Base-by-base conservation (phyloP, 2,888 invertebrate genomes). In the Hypsopygia costalis region DNA sequence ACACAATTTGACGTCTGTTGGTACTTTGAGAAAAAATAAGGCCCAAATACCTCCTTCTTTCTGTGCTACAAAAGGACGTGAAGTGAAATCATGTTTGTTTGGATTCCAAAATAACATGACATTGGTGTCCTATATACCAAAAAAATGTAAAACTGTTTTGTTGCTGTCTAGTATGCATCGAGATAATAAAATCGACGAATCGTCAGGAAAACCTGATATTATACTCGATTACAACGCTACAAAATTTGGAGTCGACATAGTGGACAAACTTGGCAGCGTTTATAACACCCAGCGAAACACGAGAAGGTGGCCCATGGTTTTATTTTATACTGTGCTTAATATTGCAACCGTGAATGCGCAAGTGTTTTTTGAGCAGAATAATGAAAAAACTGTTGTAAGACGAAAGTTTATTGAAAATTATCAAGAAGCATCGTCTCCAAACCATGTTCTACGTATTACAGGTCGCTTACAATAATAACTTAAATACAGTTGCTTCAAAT, bases 231-330 rank as follows among this genome's bases (percentile, higher is more conserved):
- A 56, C 40, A 53, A 51, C 39, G 46, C 48, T 46, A 56, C 46
- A 12, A 52, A 54, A 32, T 49, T 47, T 10, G 50, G 49, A 43
- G 47, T 52, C 40, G 51, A 51, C 45, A 44, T 45, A 43, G 43
- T 49, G 27, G 49, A 52, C 27, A 49, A 50, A 49, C 48, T 47
- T 43, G 40, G 34, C 33, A 46, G 44, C 38, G 46, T 41, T 39
- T 52, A 51, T 43, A 41, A 46, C 48, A 36, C 45, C 12, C 50
- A 54, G 43, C 51, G 61, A 33, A 53, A 49, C 30, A 56, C 51
- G 46, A 57, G 51, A 46, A 49, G 62, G 47, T 66, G 62, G 62
- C 60, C 58, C 34, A 46, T 59, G 51, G 49, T 45, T 29, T 51
- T 58, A 1, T 52, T 52, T 33, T 50, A 48, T 52, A 43, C 46